Evolutionary conservation across 2,888 invertebrate species (phyloP).

Genomic region (Melanargia galathea): DNA sequence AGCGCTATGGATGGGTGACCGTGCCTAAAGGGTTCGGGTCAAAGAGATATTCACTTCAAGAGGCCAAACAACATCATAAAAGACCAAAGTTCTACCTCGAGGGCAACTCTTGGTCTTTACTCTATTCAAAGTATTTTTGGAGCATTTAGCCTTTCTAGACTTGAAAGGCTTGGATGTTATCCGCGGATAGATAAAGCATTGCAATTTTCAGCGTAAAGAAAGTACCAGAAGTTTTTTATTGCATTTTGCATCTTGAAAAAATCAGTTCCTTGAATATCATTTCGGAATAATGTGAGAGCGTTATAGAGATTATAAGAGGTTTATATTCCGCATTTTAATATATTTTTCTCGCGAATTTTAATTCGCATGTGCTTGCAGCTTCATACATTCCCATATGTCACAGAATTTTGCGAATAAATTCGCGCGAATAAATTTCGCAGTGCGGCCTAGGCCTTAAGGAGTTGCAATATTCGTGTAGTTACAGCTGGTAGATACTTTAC

Average conservation of each 20-base stretch:
- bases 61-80: constrained; percentile 37
- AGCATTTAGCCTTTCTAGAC: constrained; percentile 32
- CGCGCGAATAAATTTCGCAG: no score
- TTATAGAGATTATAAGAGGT: background rate
- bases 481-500: no score
- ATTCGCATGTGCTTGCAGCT: no score
- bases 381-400: no score
- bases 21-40: constrained; percentile 16
- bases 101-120: constrained; percentile 36
- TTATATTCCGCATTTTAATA: no score
- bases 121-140: constrained; percentile 33
- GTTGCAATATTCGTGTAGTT: no score
- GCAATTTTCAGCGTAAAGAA: constrained; percentile 29
- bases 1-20: background rate
- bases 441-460: no score
- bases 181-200: constrained; percentile 26
- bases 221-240: constrained; percentile 17
- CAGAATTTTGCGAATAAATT: no score
- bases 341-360: no score
- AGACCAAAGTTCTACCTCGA: constrained; percentile 34
- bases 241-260: constrained; percentile 5
- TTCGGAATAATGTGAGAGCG: background rate
- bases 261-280: background rate
- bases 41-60: constrained; percentile 22
- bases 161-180: constrained; percentile 24